Percentiles rank a stretch among this genome's conserved stretches.
Conservation (phyloP, 64 coral and sea anemone species). For the Cladopsammia gracilis region DNA sequence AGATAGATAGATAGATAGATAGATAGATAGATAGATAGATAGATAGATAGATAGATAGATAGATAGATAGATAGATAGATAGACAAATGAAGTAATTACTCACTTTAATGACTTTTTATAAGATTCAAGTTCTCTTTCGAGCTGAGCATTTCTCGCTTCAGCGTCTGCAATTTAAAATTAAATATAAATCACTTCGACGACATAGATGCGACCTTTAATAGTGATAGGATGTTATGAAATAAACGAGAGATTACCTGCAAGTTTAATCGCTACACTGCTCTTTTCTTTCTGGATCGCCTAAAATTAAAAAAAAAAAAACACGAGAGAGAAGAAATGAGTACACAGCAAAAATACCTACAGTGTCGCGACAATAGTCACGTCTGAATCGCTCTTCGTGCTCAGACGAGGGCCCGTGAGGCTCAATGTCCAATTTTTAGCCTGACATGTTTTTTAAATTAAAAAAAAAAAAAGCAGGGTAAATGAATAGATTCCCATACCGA, state of each 20-base stretch:
- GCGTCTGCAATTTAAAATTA: constrained; percentile 46
- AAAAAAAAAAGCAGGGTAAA: too few species aligned
- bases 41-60: too few species aligned
- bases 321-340: not conserved
- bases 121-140: constrained; percentile 68
- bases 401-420: too few species aligned
- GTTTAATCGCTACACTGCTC: constrained; percentile 37
- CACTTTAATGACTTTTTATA: constrained; percentile 78
- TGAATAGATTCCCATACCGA: too few species aligned
- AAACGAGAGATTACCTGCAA: constrained; percentile 35
- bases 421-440: too few species aligned
- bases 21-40: too few species aligned
- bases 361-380: not conserved
- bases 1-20: too few species aligned
- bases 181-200: not conserved
- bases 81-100: not conserved
- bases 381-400: too few species aligned
- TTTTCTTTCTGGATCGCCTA: constrained; percentile 72
- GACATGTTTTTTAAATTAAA: too few species aligned
- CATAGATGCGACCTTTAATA: not conserved
- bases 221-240: too few species aligned
- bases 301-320: not conserved
- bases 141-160: constrained; percentile 75
- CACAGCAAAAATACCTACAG: not conserved
- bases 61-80: not conserved